A percentile compares a stretch with the other conserved stretches of the same genome.
Evolutionary conservation across 2,113 vertebrate genomes (phyloP).

Genomic region (Platanista minor): DNA sequence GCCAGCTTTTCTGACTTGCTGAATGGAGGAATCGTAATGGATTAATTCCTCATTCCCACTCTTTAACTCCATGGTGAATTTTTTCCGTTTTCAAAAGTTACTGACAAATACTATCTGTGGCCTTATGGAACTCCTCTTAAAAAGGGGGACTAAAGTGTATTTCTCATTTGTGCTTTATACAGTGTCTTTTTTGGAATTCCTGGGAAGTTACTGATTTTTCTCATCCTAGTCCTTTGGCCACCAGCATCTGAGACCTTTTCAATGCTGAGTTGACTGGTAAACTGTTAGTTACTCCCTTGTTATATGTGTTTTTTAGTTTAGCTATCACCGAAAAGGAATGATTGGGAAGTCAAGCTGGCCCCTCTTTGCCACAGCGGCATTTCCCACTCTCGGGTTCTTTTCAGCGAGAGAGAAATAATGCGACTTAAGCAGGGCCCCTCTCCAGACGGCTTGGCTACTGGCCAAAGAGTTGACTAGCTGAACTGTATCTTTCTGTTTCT

Average conservation of each 20-base stretch:
- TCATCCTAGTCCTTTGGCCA: slow-evolving; percentile 50
- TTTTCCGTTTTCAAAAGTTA: slow-evolving; percentile 43
- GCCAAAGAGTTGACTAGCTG: slow-evolving; percentile 76
- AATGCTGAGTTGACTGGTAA: slow-evolving; percentile 74
- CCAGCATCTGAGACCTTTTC: slow-evolving; percentile 63
- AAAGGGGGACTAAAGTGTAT: slow-evolving; percentile 32
- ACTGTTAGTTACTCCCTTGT: slow-evolving; percentile 71
- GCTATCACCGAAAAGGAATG: slow-evolving; percentile 81
- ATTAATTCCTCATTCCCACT: slow-evolving; percentile 51
- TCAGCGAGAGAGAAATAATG: slow-evolving; percentile 79
- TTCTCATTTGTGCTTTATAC: slow-evolving; percentile 27
- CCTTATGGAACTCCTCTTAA: slow-evolving; percentile 15
- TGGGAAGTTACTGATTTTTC: slow-evolving; percentile 63
- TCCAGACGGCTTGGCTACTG: slow-evolving; percentile 82
- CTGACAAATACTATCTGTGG: background rate
- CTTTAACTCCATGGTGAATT: slow-evolving; percentile 8
- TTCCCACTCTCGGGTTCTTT: slow-evolving; percentile 81
- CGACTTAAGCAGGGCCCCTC: slow-evolving; percentile 75
- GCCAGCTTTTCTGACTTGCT: slow-evolving; percentile 51
- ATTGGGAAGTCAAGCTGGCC: slow-evolving; percentile 80
- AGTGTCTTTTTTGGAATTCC: background rate
- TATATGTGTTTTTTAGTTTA: slow-evolving; percentile 72
- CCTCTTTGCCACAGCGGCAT: slow-evolving; percentile 81
- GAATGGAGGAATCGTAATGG: slow-evolving; percentile 60
- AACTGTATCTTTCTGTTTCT: slow-evolving; percentile 75